Conservation (phyloP, 1,140 invertebrate genomes). For the Tetragnatha versicolor region DNA sequence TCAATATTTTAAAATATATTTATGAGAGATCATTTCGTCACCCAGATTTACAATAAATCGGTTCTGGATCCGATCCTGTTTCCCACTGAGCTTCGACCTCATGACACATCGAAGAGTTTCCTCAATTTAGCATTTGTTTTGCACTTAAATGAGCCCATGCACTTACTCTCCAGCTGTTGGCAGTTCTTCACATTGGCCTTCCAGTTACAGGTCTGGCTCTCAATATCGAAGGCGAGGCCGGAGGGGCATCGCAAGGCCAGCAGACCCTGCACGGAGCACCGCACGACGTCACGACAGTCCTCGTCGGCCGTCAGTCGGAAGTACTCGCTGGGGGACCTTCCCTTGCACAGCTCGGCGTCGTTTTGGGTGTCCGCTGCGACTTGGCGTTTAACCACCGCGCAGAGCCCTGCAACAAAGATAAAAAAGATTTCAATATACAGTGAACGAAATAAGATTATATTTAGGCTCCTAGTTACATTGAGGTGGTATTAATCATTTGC, state of each 20-base stretch:
- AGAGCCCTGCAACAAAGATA: no score
- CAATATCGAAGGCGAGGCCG: constrained; percentile 92
- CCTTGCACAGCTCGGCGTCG: constrained; percentile 88
- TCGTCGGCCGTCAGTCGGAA: constrained; percentile 89
- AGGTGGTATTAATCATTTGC: not conserved
- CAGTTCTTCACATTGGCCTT: constrained; percentile 93
- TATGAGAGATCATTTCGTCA: no score
- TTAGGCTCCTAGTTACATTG: not conserved
- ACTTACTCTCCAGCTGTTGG: constrained; percentile 68
- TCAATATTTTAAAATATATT: no score
- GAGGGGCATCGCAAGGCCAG: constrained; percentile 92
- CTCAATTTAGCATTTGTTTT: no score
- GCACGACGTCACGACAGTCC: constrained; percentile 93
- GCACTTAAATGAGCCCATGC: no score
- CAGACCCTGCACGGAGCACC: constrained; percentile 92
- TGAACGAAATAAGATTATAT: not conserved
- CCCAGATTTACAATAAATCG: no score
- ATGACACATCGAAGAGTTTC: no score
- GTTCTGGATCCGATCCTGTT: no score
- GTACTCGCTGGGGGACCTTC: constrained; percentile 95
- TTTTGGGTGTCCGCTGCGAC: constrained; percentile 56
- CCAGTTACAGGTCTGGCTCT: constrained; percentile 96
- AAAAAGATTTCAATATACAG: not conserved
- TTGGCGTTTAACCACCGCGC: constrained; percentile 54
- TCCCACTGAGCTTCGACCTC: no score